Base-by-base conservation (phyloP, 2,113 vertebrate genomes). In the Athene cunicularia region DNA sequence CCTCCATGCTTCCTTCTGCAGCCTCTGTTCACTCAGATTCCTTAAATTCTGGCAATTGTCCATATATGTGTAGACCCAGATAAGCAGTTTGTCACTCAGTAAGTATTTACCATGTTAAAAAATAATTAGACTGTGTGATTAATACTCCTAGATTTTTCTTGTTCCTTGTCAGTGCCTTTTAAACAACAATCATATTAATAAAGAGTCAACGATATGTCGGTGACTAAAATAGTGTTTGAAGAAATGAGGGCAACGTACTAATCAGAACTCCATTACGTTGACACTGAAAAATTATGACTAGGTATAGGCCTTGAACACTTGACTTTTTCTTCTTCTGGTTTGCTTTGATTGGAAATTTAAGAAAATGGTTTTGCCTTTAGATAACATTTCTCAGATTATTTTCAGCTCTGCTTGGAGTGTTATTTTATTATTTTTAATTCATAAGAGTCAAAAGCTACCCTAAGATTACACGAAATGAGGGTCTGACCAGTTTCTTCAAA, bases 141-240 rank as follows among this genome's bases (percentile, higher is more conserved):
- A 82, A 91, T 79, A 35, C 19, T 81, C 24, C 73, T 75, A 87
- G 70, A 85, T 94, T 87, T 82, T 91, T 85, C 90, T 87, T 71
- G 17, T 59, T 86, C 45, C 55, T 45, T 75, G 64, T 60, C 86
- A 56, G 50, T 84, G 64, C 30, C 52, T 87, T 85, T 87, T 75
- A 56, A 87, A 43, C 80, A 77, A 75, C 74, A 84, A 82, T 27
- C 52, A 24, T 52, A 37, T 76, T 83, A 96, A 84, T 89, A 87
- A 93, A 84, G 73, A 59, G 55, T 63, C 56, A 87, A 18, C 0
- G 4, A 52, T 33, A 1, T 60, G 49, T 52, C 73, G 80, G 86
- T 27, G 66, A 82, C 66, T 79, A 33, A 86, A 96, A 91, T 8
- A 82, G 73, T 1, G 0, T 71, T 75, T 24, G 56, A 35, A 87